Base-by-base conservation (phyloP, 2,797 vertebrate species). In the Ctenochaetus hawaiiensis region DNA sequence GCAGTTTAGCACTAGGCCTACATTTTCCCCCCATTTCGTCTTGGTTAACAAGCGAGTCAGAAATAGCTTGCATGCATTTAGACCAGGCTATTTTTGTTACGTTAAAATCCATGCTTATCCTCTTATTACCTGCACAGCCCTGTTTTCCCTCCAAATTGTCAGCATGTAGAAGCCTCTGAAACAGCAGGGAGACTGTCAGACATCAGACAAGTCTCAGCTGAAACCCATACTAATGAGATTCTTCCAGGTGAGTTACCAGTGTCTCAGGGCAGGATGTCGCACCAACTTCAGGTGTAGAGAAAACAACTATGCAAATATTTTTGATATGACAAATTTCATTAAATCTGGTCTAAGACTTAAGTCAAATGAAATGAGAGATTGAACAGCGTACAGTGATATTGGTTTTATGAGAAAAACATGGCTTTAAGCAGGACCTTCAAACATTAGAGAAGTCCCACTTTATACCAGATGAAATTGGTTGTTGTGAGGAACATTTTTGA, bases 181-280 rank as follows among this genome's bases (percentile, higher is more conserved):
- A 75, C 66, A 70, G 71, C 52, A 37, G 72, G 78, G 54, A 61
- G 52, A 72, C 70, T 7, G 37, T 69, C 67, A 81, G 78, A 82
- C 74, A 78, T 87, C 74, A 81, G 67, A 80, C 65, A 62, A 65
- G 48, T 76, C 76, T 81, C 66, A 77, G 76, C 80, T 74, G 77
- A 87, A 82, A 81, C 78, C 68, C 58, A 47, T 61, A 65, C 80
- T 79, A 87, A 87, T 84, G 72, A 86, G 81, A 74, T 82, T 82
- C 77, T 83, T 72, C 78, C 57, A 64, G 81, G 83, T 84, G 68
- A 77, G 75, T 45, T 80, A 76, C 69, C 79, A 49, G 67, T 37
- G 82, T 73, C 79, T 84, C 68, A 45, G 71, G 67, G 68, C 16
- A 13, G 60, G 82, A 34, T 57, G 58, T 84, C 14, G 22, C 71